phyloP scores from a whole-genome alignment of 2,113 vertebrate species.

The Pomatostomus ruficeps region DNA sequence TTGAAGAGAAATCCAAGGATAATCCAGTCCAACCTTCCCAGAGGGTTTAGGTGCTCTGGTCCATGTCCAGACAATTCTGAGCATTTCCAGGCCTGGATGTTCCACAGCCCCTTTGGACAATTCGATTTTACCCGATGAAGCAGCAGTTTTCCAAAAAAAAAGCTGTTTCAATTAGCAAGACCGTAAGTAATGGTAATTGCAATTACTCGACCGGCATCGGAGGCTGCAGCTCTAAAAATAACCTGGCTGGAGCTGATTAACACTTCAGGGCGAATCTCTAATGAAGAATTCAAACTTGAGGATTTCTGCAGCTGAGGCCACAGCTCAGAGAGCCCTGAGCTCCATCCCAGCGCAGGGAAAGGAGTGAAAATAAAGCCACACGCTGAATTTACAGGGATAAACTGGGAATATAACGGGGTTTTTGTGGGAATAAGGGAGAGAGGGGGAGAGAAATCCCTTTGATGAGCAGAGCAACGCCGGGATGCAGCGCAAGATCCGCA shows the following conservation, averaged over 20 bases:
- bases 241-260: neutral
- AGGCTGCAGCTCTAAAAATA: slow-evolving; percentile 4
- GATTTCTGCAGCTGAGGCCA: neutral
- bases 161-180: neutral
- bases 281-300: neutral
- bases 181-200: neutral
- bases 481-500: neutral
- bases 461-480: neutral
- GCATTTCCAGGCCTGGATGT: neutral
- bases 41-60: neutral
- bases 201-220: neutral
- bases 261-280: neutral
- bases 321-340: neutral
- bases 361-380: neutral
- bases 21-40: neutral
- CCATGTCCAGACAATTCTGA: neutral
- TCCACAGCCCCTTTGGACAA: neutral
- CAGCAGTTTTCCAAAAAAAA: neutral
- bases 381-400: neutral
- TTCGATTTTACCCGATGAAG: neutral
- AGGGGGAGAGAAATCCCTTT: neutral
- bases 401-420: neutral
- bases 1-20: neutral
- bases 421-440: neutral
- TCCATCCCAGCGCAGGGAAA: neutral